Conservation (phyloP, 53 echinoderm and acorn worm species). For the Antedon mediterranea region DNA sequence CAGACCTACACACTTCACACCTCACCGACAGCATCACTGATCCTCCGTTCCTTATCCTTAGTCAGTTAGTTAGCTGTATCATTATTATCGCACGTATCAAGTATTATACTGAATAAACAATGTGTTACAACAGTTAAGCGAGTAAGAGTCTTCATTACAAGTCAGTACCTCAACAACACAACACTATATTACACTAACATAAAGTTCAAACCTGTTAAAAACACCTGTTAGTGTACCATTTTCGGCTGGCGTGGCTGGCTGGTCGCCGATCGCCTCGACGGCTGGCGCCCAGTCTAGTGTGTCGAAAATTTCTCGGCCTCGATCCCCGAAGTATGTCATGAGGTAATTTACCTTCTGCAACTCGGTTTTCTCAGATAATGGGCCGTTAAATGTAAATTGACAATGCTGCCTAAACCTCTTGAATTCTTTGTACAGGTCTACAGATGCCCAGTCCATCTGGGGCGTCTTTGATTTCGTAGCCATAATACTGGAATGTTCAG, state of each 20-base stretch:
- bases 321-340: constrained; percentile 48
- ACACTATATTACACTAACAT: too few species aligned
- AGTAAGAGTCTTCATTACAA: too few species aligned
- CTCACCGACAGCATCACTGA: too few species aligned
- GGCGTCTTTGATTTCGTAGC: constrained; percentile 1
- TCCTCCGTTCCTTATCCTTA: too few species aligned
- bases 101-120: too few species aligned
- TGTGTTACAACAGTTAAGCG: too few species aligned
- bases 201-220: constrained; percentile 25
- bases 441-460: constrained; percentile 9
- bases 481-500: not conserved
- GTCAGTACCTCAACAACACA: too few species aligned
- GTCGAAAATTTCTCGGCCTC: constrained; percentile 37
- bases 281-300: constrained; percentile 28
- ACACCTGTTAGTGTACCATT: constrained; percentile 38
- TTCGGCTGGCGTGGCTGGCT: constrained; percentile 19
- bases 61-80: too few species aligned
- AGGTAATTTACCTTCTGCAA: constrained; percentile 40
- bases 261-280: not conserved
- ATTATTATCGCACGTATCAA: too few species aligned
- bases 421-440: constrained; percentile 17
- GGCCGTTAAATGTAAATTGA: constrained; percentile 29
- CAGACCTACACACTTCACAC: too few species aligned
- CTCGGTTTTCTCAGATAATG: constrained; percentile 39
- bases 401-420: constrained; percentile 37